Conservation (phyloP, 2,888 invertebrate species). For the Cataglyphis livida region DNA sequence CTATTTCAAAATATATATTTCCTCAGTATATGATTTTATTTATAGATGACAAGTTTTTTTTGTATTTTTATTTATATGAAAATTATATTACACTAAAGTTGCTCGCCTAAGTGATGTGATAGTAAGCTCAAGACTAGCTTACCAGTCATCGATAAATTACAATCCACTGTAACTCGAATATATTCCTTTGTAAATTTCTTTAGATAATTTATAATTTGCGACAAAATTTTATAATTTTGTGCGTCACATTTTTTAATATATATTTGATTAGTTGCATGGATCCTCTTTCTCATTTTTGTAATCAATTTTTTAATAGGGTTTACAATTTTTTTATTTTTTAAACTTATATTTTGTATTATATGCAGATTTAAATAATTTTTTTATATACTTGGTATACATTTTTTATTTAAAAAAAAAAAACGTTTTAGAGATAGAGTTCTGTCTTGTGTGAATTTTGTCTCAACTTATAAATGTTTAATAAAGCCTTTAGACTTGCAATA, state of each 20-base stretch:
- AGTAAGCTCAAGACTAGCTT: neutral
- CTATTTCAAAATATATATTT: neutral
- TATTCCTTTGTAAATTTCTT: neutral
- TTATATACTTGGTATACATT: neutral
- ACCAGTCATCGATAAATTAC: conserved; percentile 6
- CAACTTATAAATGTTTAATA: neutral
- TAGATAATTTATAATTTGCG: neutral
- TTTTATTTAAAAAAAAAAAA: neutral
- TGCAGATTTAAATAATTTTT: neutral
- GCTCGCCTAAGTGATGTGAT: neutral
- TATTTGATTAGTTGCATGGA: neutral
- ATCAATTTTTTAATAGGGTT: neutral
- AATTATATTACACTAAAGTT: no score
- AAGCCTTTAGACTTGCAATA: neutral
- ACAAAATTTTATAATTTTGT: neutral
- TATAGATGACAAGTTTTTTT: neutral
- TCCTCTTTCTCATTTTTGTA: neutral
- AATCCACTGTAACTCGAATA: neutral
- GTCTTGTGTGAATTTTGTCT: neutral
- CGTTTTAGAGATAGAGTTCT: neutral
- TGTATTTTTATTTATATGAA: neutral
- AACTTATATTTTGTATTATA: neutral
- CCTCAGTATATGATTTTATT: neutral
- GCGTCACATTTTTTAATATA: neutral
- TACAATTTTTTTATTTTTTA: neutral